Conservation (phyloP, 2,113 vertebrate species). For the Ramphastos sulfuratus region DNA sequence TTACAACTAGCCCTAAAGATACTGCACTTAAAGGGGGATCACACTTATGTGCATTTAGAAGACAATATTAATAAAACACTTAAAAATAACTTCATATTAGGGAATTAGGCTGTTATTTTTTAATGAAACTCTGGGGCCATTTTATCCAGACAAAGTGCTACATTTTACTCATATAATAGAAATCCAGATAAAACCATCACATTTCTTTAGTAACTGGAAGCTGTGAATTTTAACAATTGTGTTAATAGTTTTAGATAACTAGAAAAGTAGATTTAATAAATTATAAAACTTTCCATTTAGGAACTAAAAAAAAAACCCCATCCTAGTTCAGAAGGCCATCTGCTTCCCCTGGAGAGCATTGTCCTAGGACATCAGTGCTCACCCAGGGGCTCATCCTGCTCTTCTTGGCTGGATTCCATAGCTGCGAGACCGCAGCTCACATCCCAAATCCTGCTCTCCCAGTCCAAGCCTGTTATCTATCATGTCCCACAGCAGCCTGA, state of each 20-base stretch:
- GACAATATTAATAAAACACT: constrained; percentile 74
- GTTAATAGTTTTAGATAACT: constrained; percentile 69
- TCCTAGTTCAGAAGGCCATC: neutral
- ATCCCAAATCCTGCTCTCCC: neutral
- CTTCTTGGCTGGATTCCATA: neutral
- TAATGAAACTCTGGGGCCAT: constrained; percentile 71
- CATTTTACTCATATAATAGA: constrained; percentile 65
- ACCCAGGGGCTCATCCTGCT: neutral
- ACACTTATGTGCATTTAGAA: constrained; percentile 66
- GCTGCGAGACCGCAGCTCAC: neutral
- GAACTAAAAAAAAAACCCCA: neutral
- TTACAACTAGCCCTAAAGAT: constrained; percentile 71
- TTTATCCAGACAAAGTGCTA: constrained; percentile 52
- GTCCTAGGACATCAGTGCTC: rapidly evolving
- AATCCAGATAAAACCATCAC: constrained; percentile 72
- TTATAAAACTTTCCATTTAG: constrained; percentile 53
- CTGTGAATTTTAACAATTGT: constrained; percentile 66
- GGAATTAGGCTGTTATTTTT: constrained; percentile 66
- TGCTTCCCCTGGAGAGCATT: rapidly evolving
- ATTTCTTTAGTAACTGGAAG: constrained; percentile 70
- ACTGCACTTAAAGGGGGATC: constrained; percentile 63
- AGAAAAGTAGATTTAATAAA: constrained; percentile 52
- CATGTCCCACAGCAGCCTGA: neutral
- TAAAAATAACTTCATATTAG: constrained; percentile 68
- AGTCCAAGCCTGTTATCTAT: neutral